A percentile compares a stretch with the other conserved stretches of the same genome.
Conservation (phyloP, 2,797 vertebrate genomes). For the Bufotes viridis region DNA sequence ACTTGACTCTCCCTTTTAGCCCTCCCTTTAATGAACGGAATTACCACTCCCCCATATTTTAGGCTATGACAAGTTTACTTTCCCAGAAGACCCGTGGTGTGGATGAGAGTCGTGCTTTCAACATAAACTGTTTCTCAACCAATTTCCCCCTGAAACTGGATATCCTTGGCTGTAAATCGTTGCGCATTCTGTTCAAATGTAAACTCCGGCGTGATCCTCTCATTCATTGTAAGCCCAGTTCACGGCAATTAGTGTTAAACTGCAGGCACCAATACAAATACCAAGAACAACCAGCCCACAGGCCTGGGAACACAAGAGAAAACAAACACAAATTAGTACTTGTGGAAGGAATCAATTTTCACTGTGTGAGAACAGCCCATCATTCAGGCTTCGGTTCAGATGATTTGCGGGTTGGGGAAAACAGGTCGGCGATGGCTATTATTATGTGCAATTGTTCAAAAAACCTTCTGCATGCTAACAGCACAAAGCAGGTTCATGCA, state of each 20-base stretch:
- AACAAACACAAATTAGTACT: constrained; percentile 60
- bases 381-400: constrained; percentile 32
- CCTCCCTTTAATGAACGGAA: not conserved
- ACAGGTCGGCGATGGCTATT: constrained; percentile 38
- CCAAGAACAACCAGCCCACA: constrained; percentile 80
- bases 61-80: constrained; percentile 22
- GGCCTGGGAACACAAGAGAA: constrained; percentile 71
- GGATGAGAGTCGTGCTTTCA: constrained; percentile 25
- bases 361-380: constrained; percentile 32
- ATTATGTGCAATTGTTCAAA: not conserved
- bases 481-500: not conserved
- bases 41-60: not conserved
- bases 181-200: constrained; percentile 53
- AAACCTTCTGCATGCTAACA: not conserved
- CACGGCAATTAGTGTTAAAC: constrained; percentile 83
- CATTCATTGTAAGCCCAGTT: constrained; percentile 77
- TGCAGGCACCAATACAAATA: constrained; percentile 82
- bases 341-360: constrained; percentile 60
- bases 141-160: constrained; percentile 56
- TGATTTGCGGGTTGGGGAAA: constrained; percentile 33
- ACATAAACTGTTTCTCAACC: constrained; percentile 55
- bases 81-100: constrained; percentile 22
- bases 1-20: not conserved
- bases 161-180: constrained; percentile 57
- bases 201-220: constrained; percentile 54